A percentile compares a stretch with the other conserved stretches of the same genome.
These are phyloP conservation scores for Chaetodon trifasciatus DNA, from an alignment of 2,797 vertebrate species.

Conservation along the genomic window DNA sequence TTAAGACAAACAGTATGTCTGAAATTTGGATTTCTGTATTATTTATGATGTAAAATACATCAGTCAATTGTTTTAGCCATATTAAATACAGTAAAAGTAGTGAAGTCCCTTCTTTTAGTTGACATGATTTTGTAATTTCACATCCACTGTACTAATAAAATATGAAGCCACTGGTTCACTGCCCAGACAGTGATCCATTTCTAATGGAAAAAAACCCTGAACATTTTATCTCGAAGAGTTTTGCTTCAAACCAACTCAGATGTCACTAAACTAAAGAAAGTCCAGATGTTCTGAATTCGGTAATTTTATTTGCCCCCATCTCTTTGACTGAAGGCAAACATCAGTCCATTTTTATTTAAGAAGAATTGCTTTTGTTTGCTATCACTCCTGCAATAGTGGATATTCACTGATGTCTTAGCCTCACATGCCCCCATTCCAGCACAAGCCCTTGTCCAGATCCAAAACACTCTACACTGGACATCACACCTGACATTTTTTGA, in stretches of 20 bases:
- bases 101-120: background rate
- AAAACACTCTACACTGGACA: background rate
- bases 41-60: background rate
- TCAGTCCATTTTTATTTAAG: background rate
- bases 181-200: background rate
- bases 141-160: background rate
- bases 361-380: background rate
- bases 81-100: background rate
- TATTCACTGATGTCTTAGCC: background rate
- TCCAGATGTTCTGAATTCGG: background rate
- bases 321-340: background rate
- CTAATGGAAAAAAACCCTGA: background rate
- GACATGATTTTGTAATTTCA: slow-evolving; percentile 1
- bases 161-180: background rate
- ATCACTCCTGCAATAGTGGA: background rate
- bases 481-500: background rate
- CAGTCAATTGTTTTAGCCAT: background rate
- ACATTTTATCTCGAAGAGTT: background rate
- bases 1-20: background rate
- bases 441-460: background rate
- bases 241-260: background rate
- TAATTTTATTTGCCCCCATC: background rate
- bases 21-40: background rate
- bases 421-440: background rate
- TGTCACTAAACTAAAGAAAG: background rate